Conservation (phyloP, 64 coral and sea anemone species). For the Montipora efflorescens region DNA sequence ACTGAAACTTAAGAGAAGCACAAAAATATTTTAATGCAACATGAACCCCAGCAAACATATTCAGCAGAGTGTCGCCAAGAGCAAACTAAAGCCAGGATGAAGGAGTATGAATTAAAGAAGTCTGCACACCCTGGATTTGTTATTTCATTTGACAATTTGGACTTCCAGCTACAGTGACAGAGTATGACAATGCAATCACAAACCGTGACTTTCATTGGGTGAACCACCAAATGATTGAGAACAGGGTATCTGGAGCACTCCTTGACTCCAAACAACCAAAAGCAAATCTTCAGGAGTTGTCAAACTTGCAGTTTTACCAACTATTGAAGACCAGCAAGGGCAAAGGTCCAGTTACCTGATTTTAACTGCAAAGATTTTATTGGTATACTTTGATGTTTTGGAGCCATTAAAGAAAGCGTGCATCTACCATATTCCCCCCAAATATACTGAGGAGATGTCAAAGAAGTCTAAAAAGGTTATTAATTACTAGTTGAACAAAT, state of each 20-base stretch:
- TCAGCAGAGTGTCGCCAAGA: not conserved
- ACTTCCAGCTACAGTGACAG: constrained; percentile 44
- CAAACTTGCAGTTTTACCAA: constrained; percentile 70
- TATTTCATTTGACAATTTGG: constrained; percentile 64
- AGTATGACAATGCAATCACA: constrained; percentile 43
- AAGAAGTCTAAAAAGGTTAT: constrained; percentile 40
- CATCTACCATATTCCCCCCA: constrained; percentile 58
- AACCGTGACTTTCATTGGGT: constrained; percentile 12
- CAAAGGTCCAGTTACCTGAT: constrained; percentile 51
- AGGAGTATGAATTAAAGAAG: not conserved
- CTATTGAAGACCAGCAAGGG: constrained; percentile 24
- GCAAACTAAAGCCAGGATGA: not conserved
- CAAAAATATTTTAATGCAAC: not conserved
- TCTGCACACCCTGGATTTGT: constrained; percentile 38
- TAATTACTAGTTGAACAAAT: not conserved
- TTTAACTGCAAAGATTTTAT: constrained; percentile 35
- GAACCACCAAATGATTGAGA: not conserved
- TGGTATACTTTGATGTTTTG: constrained; percentile 53
- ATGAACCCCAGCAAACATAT: not conserved
- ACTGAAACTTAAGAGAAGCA: not conserved
- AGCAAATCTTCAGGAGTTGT: constrained; percentile 36
- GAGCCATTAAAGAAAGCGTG: constrained; percentile 39
- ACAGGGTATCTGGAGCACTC: not conserved
- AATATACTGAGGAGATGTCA: constrained; percentile 62
- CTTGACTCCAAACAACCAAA: constrained; percentile 29